Conservation (phyloP, 2,888 invertebrate genomes). For the Leucozona laternaria region DNA sequence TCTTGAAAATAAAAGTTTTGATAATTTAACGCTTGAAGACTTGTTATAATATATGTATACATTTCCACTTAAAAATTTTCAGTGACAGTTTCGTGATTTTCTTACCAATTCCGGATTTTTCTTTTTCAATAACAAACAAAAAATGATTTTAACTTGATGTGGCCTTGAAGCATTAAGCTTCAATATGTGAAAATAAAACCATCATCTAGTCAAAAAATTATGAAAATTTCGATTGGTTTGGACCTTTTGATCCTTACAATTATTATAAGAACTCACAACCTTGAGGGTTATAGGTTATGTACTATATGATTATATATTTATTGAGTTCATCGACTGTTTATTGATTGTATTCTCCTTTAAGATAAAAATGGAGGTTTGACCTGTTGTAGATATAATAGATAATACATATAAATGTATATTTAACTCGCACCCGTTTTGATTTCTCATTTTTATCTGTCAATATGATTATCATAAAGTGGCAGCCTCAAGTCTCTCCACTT, state of each 20-base stretch:
- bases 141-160: background rate
- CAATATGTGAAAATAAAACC: background rate
- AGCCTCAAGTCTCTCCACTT: no score
- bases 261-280: background rate
- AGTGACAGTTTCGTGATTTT: background rate
- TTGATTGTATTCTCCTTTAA: no score
- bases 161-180: background rate
- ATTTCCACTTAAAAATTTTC: constrained; percentile 6
- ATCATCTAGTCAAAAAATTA: background rate
- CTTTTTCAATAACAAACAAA: background rate
- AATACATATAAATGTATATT: no score
- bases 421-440: no score
- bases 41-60: background rate
- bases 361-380: no score
- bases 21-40: background rate
- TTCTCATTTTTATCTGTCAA: no score
- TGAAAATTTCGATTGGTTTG: background rate
- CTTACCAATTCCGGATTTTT: background rate
- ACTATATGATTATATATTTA: no score
- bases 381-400: no score
- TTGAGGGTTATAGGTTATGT: no score
- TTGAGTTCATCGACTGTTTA: no score
- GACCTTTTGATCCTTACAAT: background rate
- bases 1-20: background rate
- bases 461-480: no score